Percentiles rank a stretch among this genome's conserved stretches.
Evolutionary conservation across 2,797 vertebrate genomes (phyloP).

Genomic region (Acomys russatus): DNA sequence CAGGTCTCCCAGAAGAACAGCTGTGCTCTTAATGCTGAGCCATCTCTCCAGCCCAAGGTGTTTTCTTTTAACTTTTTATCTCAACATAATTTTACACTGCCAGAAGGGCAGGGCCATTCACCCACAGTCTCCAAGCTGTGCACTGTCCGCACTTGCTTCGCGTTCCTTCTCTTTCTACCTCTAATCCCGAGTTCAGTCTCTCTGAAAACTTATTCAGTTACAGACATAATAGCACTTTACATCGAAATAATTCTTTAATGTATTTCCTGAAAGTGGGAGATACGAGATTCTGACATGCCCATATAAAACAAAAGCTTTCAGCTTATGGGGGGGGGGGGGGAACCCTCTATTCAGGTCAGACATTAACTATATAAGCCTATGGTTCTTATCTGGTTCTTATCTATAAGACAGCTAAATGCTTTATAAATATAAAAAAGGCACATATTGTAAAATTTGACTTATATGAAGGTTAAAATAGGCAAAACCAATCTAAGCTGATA

Average conservation of each 20-base stretch:
- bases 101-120: neutral
- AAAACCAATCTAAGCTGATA: neutral
- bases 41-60: neutral
- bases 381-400: conserved; percentile 9
- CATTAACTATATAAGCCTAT: conserved; percentile 18
- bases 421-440: conserved; percentile 45
- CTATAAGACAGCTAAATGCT: conserved; percentile 39
- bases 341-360: neutral
- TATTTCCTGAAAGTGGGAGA: conserved; percentile 46
- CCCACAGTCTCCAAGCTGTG: neutral
- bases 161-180: neutral
- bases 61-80: conserved; percentile 11
- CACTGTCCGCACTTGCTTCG: neutral
- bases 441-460: neutral
- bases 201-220: neutral
- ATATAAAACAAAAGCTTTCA: conserved; percentile 39
- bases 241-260: neutral
- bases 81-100: neutral
- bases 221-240: neutral
- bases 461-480: conserved; percentile 5
- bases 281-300: conserved; percentile 22
- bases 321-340: neutral
- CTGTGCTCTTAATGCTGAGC: neutral
- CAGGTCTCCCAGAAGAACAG: neutral
- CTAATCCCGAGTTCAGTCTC: neutral